Evolutionary conservation across 1,140 invertebrate species (phyloP).

Genomic region (Drosophila tropicalis): DNA sequence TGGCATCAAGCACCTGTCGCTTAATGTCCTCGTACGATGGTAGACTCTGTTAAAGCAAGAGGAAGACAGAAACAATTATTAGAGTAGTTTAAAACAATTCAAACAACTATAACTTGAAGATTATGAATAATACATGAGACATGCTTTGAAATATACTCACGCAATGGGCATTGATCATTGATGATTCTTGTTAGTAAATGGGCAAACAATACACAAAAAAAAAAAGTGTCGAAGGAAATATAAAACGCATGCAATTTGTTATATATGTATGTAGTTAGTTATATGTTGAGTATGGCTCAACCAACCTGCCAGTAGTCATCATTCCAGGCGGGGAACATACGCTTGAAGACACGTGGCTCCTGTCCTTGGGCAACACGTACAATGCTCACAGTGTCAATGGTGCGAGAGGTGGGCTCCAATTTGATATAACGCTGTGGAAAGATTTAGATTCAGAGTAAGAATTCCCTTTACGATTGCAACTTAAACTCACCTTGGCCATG

Average conservation of each 20-base stretch:
- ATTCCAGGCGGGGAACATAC: constrained; percentile 89
- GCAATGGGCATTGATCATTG: constrained; percentile 20
- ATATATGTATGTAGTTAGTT: constrained; percentile 12
- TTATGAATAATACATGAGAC: constrained; percentile 20
- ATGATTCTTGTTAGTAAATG: constrained; percentile 27
- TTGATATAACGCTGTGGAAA: constrained; percentile 86
- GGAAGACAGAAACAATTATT: background rate
- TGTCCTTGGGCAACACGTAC: constrained; percentile 87
- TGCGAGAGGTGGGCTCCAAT: constrained; percentile 85
- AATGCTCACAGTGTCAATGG: constrained; percentile 85
- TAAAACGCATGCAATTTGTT: constrained; percentile 18
- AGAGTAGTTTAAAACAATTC: background rate
- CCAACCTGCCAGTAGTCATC: constrained; percentile 86
- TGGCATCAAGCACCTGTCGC: constrained; percentile 62
- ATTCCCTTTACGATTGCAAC: background rate
- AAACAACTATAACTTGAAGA: background rate
- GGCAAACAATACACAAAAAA: background rate
- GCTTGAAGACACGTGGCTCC: constrained; percentile 88
- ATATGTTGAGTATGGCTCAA: constrained; percentile 25
- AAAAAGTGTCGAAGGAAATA: constrained; percentile 2
- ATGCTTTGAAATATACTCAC: constrained; percentile 49
- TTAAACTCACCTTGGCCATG: constrained; percentile 65
- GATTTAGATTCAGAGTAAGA: background rate
- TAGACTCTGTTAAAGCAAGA: constrained; percentile 32
- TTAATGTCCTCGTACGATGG: constrained; percentile 69